Evolutionary conservation across 2,113 vertebrate genomes (phyloP).

Genomic region (Amphilophus citrinellus): DNA sequence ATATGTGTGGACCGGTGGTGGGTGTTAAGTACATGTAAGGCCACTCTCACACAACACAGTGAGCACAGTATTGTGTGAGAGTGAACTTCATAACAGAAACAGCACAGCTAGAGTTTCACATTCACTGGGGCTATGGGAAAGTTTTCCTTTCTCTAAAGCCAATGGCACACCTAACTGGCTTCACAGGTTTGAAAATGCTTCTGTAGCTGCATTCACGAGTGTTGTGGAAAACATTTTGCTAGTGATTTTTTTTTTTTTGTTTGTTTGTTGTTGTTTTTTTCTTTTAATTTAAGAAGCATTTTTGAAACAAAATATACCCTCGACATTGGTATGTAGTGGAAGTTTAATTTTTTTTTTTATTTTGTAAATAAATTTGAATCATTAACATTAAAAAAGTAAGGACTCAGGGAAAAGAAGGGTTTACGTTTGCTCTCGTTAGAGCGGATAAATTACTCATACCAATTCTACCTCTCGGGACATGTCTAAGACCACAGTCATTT

Average conservation of each 20-base stretch:
- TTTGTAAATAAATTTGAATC: not conserved
- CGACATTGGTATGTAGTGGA: not conserved
- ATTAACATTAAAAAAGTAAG: constrained; percentile 3
- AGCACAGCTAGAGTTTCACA: constrained; percentile 66
- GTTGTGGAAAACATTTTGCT: not conserved
- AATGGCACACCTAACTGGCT: constrained; percentile 32
- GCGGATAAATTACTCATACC: not conserved
- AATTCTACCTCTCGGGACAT: not conserved
- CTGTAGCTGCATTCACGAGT: not conserved
- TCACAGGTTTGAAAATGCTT: constrained; percentile 12
- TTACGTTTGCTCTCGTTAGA: not conserved
- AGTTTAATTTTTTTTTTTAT: not conserved
- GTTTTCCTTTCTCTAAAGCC: constrained; percentile 29
- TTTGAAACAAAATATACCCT: not conserved
- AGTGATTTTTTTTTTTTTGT: not conserved
- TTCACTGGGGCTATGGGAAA: constrained; percentile 23
- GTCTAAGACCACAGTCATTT: constrained; percentile 1
- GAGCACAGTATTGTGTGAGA: constrained; percentile 27
- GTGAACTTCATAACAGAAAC: constrained; percentile 45
- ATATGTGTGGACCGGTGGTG: constrained; percentile 15
- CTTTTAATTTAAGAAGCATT: not conserved
- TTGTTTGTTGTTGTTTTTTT: not conserved
- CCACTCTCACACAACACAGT: constrained; percentile 47
- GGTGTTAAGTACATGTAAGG: constrained; percentile 50
- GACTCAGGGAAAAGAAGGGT: not conserved